Conservation (phyloP, 2,113 vertebrate genomes). For the Ailuropoda melanoleuca region DNA sequence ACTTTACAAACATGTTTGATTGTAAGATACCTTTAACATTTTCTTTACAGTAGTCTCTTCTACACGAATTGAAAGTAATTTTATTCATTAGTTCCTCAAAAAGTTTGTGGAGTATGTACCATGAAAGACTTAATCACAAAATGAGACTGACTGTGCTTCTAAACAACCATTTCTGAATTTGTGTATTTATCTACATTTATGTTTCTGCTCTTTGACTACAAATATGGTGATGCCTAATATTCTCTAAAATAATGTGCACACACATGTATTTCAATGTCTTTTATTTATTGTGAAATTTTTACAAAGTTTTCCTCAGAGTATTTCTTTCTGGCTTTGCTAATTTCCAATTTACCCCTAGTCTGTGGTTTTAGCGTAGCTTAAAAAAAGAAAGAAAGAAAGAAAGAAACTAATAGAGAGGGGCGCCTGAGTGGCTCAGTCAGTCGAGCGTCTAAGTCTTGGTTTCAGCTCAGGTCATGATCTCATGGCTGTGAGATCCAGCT, state of each 20-base stretch:
- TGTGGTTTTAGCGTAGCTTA: neutral
- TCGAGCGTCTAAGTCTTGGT: too few species aligned
- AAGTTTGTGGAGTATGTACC: neutral
- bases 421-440: too few species aligned
- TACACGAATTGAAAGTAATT: conserved; percentile 4
- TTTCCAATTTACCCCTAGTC: neutral
- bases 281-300: neutral
- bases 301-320: neutral
- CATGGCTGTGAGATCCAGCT: too few species aligned
- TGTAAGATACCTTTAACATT: neutral
- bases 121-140: neutral
- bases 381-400: neutral
- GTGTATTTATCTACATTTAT: neutral
- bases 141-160: neutral
- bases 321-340: neutral
- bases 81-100: neutral
- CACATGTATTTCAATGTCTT: neutral
- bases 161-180: neutral
- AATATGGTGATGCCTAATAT: neutral
- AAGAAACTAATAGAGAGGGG: too few species aligned
- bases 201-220: conserved; percentile 5
- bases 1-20: neutral
- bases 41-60: neutral
- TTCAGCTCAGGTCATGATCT: too few species aligned
- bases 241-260: neutral